phyloP scores from a whole-genome alignment of 1,140 invertebrate genomes.

The Nasonia vitripennis region DNA sequence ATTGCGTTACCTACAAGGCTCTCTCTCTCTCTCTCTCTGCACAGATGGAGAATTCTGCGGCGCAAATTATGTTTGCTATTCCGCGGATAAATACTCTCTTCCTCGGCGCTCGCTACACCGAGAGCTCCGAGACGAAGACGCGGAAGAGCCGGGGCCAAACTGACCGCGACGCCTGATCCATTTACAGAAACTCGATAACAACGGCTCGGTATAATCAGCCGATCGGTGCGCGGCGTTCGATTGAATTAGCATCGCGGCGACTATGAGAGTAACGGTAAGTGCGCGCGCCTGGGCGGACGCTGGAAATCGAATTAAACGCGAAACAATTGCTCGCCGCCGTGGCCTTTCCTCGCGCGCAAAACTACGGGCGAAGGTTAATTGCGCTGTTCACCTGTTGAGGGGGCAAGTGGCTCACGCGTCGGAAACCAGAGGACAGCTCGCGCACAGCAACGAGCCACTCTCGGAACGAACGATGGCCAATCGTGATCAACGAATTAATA shows the following conservation, averaged over 20 bases:
- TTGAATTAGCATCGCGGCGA: background rate
- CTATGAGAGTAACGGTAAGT: background rate
- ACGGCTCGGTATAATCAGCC: conserved; percentile 13
- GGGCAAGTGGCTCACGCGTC: no score
- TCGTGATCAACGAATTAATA: conserved; percentile 9
- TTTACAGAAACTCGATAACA: conserved; percentile 39
- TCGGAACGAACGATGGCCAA: background rate
- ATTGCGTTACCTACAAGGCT: background rate
- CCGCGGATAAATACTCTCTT: no score
- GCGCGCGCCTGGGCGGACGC: background rate
- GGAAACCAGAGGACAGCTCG: no score
- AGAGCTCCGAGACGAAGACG: no score
- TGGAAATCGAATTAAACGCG: background rate
- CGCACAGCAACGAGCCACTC: no score
- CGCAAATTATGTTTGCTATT: no score
- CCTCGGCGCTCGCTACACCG: no score
- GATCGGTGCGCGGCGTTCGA: background rate
- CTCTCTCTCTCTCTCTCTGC: background rate
- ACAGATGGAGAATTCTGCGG: no score
- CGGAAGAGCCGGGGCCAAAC: no score
- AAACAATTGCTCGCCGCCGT: background rate
- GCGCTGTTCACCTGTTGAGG: no score
- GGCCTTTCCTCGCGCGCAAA: no score
- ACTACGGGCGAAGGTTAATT: no score
- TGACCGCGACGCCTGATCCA: conserved; percentile 22